Evolutionary conservation across 2,113 vertebrate genomes (phyloP).

Genomic region (Pseudonaja textilis): DNA sequence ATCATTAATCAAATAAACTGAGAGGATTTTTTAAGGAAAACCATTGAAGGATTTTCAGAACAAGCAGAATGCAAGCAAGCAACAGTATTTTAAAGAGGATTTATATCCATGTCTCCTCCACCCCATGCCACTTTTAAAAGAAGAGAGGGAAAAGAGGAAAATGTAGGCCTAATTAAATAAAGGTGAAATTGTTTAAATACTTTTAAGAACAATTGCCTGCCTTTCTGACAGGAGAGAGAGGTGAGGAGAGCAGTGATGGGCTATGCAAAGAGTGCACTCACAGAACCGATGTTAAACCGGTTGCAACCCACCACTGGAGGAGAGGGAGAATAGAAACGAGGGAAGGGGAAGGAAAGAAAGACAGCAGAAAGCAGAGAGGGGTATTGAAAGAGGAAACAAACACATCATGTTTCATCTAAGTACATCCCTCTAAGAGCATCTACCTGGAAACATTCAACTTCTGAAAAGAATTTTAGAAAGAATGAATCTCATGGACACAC

Average conservation of each 20-base stretch:
- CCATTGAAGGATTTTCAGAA: not conserved
- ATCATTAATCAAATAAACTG: not conserved
- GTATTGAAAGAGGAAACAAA: not conserved
- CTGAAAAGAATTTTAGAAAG: rapidly evolving
- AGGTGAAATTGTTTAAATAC: not conserved
- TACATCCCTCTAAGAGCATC: not conserved
- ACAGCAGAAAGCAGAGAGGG: no score
- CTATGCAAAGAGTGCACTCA: no score
- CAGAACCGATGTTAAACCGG: no score
- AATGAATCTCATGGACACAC: rapidly evolving
- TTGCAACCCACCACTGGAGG: no score
- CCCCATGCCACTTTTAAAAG: not conserved
- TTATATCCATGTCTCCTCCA: not conserved
- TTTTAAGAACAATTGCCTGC: not conserved
- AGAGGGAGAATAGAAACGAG: no score
- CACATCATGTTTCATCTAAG: not conserved
- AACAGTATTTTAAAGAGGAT: no score
- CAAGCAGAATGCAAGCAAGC: not conserved
- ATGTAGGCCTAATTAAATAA: not conserved
- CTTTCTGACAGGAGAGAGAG: not conserved
- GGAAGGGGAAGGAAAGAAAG: no score
- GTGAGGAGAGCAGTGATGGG: no score
- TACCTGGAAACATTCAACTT: not conserved
- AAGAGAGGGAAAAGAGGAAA: not conserved
- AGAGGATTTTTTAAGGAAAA: not conserved